These are phyloP conservation scores for Cantharis flavilabris DNA, from an alignment of 2,888 invertebrate species.

Conservation along the genomic window DNA sequence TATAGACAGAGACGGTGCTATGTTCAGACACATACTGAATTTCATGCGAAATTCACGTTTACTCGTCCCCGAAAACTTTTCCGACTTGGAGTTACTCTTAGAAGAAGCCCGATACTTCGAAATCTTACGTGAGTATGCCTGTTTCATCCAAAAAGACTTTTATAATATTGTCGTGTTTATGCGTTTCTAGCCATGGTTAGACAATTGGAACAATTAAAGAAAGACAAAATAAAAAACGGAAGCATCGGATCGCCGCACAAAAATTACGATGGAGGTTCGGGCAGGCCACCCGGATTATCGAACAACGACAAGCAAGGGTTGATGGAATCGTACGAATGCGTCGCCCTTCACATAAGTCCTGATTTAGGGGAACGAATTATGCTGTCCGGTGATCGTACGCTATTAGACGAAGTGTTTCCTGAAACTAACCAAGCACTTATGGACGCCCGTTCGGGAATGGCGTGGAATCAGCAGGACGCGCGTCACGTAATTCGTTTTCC, in stretches of 20 bases:
- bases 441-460: conserved; percentile 78
- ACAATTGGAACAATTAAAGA: conserved; percentile 74
- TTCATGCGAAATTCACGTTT: conserved; percentile 91
- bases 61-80: conserved; percentile 84
- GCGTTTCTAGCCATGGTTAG: conserved; percentile 69
- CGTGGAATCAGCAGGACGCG: conserved; percentile 78
- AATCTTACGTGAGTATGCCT: conserved; percentile 74
- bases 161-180: background rate
- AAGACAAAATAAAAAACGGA: conserved; percentile 68
- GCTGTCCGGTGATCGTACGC: conserved; percentile 77
- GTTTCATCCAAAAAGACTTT: background rate
- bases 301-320: conserved; percentile 38
- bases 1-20: conserved; percentile 96
- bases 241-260: conserved; percentile 26
- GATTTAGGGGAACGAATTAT: conserved; percentile 81
- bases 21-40: conserved; percentile 97
- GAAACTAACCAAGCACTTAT: conserved; percentile 79
- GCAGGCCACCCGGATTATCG: conserved; percentile 41
- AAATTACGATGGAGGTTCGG: conserved; percentile 32
- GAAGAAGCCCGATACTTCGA: conserved; percentile 93
- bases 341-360: conserved; percentile 79
- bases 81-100: conserved; percentile 81
- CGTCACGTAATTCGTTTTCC: conserved; percentile 85
- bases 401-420: conserved; percentile 77
- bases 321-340: conserved; percentile 70